phyloP scores from a whole-genome alignment of 2,113 vertebrate species.

The Pachyramphus minor region DNA sequence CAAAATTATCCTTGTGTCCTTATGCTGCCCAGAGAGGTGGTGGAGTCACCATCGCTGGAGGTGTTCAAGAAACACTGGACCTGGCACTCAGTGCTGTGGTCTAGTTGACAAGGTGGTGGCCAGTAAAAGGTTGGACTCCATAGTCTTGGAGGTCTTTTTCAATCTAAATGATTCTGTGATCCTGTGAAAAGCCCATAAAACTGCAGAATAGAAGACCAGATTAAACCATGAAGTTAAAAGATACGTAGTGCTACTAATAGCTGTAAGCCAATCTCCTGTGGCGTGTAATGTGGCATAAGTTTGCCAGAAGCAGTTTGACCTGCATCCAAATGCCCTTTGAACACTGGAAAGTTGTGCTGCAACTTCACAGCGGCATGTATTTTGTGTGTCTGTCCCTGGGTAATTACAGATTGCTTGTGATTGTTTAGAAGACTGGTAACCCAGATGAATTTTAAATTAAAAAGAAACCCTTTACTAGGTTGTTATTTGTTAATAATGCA shows the following conservation, averaged over 20 bases:
- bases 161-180: neutral
- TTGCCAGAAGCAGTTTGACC: neutral
- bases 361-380: accelerated
- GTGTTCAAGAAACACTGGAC: neutral
- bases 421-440: neutral
- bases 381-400: neutral
- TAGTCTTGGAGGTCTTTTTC: neutral
- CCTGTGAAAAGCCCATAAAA: neutral
- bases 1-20: neutral
- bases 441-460: neutral
- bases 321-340: neutral
- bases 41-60: neutral
- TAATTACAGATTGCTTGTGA: neutral
- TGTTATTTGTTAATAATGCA: neutral
- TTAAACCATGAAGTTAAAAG: neutral
- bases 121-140: neutral
- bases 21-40: neutral
- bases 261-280: neutral
- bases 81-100: neutral
- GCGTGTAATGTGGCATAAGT: neutral
- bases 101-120: neutral
- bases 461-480: accelerated
- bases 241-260: neutral
- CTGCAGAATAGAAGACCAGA: neutral
- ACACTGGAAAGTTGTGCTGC: neutral